Percentiles rank a stretch among this genome's conserved stretches.
Conservation (phyloP, 2,888 invertebrate species). For the Dichetophora obliterata region DNA sequence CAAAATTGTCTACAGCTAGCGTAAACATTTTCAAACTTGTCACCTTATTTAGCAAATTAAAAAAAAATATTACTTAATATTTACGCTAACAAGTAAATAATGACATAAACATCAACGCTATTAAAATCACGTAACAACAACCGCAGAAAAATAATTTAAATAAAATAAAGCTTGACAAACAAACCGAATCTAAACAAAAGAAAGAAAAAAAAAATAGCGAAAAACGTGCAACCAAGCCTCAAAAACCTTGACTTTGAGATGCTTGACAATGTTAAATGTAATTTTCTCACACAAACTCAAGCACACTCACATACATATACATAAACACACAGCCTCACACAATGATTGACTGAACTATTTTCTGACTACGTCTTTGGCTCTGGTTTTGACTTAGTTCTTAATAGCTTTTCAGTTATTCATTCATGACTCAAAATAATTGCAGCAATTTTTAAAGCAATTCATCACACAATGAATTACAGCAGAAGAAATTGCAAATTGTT, state of each 20-base stretch:
- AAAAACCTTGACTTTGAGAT: slow-evolving; percentile 23
- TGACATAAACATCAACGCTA: not conserved
- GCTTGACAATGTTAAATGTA: not conserved
- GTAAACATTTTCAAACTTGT: no score
- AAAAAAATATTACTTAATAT: not conserved
- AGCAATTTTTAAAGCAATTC: slow-evolving; percentile 10
- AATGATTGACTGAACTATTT: no score
- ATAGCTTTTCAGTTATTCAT: not conserved
- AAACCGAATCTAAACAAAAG: not conserved
- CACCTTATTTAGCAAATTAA: no score
- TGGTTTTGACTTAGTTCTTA: not conserved
- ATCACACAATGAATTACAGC: not conserved
- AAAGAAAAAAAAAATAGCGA: not conserved
- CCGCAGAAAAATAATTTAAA: not conserved
- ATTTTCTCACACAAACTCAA: not conserved
- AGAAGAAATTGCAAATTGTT: slow-evolving; percentile 20
- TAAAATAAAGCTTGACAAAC: slow-evolving; percentile 13
- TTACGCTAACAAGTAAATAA: slow-evolving; percentile 1
- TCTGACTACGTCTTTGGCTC: no score
- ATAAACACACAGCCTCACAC: not conserved
- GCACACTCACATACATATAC: not conserved
- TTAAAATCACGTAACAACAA: not conserved
- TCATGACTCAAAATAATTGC: slow-evolving; percentile 16
- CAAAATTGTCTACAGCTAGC: no score
- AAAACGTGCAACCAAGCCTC: not conserved